These are phyloP conservation scores for Coremacera marginata DNA, from an alignment of 2,888 invertebrate genomes.

Conservation along the genomic window DNA sequence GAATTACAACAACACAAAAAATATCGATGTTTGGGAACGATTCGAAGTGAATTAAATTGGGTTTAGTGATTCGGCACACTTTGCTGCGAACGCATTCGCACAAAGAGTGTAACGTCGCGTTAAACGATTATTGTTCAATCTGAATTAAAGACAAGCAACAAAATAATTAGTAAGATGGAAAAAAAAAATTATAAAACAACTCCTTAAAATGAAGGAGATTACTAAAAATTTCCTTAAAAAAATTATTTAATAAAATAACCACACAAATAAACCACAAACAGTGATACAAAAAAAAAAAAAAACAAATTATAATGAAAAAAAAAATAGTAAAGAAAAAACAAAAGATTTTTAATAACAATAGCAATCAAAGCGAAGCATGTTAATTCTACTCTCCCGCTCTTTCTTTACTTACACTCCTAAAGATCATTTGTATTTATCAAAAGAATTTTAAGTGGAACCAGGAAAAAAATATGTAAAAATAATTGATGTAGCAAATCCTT, in stretches of 20 bases:
- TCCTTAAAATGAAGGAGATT: background rate
- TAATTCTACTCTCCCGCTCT: too few relatives aligned
- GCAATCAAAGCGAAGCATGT: too few relatives aligned
- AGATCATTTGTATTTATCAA: too few relatives aligned
- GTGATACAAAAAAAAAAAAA: background rate
- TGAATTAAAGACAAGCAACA: background rate
- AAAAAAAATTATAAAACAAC: background rate
- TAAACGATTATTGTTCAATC: background rate
- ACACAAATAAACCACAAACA: background rate
- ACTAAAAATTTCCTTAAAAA: background rate
- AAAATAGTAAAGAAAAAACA: background rate
- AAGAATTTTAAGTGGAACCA: too few relatives aligned
- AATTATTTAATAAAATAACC: background rate
- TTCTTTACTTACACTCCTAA: too few relatives aligned
- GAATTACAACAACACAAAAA: background rate
- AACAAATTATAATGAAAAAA: background rate
- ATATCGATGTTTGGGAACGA: background rate
- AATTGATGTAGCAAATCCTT: too few relatives aligned
- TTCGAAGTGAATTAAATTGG: background rate
- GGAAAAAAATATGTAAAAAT: too few relatives aligned
- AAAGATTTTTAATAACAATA: background rate
- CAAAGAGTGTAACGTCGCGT: background rate
- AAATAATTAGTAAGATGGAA: background rate
- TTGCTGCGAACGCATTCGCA: background rate
- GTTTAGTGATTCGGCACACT: constrained; percentile 9